Evolutionary conservation across 2,113 vertebrate species (phyloP).

Genomic region (Callipepla californica): DNA sequence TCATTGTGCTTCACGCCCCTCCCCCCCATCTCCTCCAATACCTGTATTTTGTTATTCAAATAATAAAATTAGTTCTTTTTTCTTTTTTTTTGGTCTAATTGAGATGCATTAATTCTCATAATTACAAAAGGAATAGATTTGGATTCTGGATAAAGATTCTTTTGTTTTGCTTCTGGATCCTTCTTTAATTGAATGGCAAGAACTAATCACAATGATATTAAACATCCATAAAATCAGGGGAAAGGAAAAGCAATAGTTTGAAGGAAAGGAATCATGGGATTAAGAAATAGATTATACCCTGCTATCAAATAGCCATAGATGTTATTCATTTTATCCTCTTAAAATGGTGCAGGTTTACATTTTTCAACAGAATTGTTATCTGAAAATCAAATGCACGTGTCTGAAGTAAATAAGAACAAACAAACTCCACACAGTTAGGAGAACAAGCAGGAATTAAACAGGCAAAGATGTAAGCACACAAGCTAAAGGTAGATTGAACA

Average conservation of each 20-base stretch:
- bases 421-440: neutral
- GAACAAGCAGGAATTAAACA: neutral
- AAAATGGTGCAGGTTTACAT: neutral
- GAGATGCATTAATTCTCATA: constrained; percentile 7
- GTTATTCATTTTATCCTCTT: constrained; percentile 21
- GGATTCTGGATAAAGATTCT: neutral
- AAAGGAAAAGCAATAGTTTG: neutral
- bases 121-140: constrained; percentile 6
- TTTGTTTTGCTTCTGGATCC: neutral
- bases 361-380: constrained; percentile 45
- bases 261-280: constrained; percentile 15
- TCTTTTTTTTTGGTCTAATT: constrained; percentile 29
- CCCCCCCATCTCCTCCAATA: neutral
- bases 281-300: constrained; percentile 34
- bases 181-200: neutral
- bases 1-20: neutral
- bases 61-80: neutral
- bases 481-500: neutral
- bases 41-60: neutral
- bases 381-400: constrained; percentile 33
- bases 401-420: constrained; percentile 37
- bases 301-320: constrained; percentile 25
- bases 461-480: neutral
- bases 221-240: neutral
- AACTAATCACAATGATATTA: neutral